A percentile compares a stretch with the other conserved stretches of the same genome.
phyloP scores from a whole-genome alignment of 35 echinoderm and acorn worm species.

The Holothuria glaberrima region DNA sequence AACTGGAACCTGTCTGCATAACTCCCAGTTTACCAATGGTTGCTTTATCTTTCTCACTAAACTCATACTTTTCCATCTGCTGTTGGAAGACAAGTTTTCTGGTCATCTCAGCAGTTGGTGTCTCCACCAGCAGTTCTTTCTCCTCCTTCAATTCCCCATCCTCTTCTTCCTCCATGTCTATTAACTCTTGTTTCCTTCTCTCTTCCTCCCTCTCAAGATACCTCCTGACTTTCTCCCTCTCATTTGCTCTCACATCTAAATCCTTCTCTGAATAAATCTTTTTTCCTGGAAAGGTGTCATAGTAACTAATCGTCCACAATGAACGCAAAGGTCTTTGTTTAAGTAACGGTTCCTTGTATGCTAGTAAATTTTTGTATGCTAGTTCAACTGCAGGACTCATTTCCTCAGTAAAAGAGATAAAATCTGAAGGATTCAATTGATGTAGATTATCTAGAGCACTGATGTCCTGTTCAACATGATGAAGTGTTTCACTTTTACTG shows the following conservation, averaged over 20 bases:
- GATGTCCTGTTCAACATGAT: background rate
- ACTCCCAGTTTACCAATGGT: background rate
- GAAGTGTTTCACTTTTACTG: background rate
- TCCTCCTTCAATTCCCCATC: slow-evolving; percentile 28
- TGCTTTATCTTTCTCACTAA: slow-evolving; percentile 8
- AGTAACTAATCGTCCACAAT: background rate
- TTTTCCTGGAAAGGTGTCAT: slow-evolving; percentile 26
- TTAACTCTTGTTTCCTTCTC: slow-evolving; percentile 8
- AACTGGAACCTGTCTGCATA: background rate
- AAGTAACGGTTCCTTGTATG: slow-evolving; percentile 4
- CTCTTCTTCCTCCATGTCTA: slow-evolving; percentile 1
- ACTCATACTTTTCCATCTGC: slow-evolving; percentile 25
- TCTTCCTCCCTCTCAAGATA: slow-evolving; percentile 20
- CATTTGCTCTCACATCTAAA: background rate
- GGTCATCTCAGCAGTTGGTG: background rate
- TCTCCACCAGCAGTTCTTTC: background rate
- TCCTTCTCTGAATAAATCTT: slow-evolving; percentile 26
- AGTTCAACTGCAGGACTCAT: background rate
- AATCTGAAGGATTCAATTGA: background rate
- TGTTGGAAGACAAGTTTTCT: background rate
- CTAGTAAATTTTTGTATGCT: background rate
- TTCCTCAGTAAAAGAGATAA: background rate
- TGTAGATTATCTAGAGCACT: background rate
- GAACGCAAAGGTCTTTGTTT: background rate
- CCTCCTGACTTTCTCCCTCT: background rate